phyloP scores from a whole-genome alignment of 2,113 vertebrate genomes.

The Sander lucioperca region DNA sequence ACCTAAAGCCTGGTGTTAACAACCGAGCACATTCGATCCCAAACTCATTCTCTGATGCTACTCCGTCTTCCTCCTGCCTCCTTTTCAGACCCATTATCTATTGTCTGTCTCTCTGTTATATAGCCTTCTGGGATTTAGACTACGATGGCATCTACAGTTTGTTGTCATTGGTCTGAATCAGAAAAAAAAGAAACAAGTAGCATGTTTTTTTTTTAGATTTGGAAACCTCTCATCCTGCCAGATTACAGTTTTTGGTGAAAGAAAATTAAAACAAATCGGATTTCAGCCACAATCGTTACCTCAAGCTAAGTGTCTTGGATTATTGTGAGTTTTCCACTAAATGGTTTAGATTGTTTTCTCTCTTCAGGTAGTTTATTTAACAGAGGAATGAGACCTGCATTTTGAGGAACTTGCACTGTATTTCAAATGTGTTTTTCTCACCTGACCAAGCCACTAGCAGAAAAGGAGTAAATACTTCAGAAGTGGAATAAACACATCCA shows the following conservation, averaged over 20 bases:
- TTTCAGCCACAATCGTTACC: no score
- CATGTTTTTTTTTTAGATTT: not conserved
- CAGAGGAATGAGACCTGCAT: slow-evolving; percentile 2
- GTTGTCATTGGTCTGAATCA: slow-evolving; percentile 7
- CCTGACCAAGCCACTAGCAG: slow-evolving; percentile 8
- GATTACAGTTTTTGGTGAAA: not conserved
- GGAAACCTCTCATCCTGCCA: not conserved
- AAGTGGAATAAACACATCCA: slow-evolving; percentile 13
- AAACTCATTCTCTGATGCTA: slow-evolving; percentile 61
- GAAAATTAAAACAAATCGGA: not conserved
- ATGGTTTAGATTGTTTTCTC: slow-evolving; percentile 9
- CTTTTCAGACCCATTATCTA: slow-evolving; percentile 30
- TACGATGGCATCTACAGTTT: slow-evolving; percentile 7
- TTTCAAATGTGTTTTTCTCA: slow-evolving; percentile 29
- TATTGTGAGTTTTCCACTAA: not conserved
- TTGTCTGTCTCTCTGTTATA: slow-evolving; percentile 11
- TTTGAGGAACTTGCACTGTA: slow-evolving; percentile 20
- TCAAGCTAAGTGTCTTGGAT: not conserved
- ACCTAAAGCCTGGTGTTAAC: slow-evolving; percentile 60
- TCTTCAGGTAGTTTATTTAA: slow-evolving; percentile 16
- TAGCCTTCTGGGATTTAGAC: slow-evolving; percentile 3
- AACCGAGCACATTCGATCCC: slow-evolving; percentile 56
- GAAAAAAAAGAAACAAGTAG: not conserved
- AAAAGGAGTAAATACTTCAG: slow-evolving; percentile 29
- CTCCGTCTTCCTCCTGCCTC: slow-evolving; percentile 49